Evolutionary conservation across 2,113 vertebrate species (phyloP).

Genomic region (Hystrix brachyura): DNA sequence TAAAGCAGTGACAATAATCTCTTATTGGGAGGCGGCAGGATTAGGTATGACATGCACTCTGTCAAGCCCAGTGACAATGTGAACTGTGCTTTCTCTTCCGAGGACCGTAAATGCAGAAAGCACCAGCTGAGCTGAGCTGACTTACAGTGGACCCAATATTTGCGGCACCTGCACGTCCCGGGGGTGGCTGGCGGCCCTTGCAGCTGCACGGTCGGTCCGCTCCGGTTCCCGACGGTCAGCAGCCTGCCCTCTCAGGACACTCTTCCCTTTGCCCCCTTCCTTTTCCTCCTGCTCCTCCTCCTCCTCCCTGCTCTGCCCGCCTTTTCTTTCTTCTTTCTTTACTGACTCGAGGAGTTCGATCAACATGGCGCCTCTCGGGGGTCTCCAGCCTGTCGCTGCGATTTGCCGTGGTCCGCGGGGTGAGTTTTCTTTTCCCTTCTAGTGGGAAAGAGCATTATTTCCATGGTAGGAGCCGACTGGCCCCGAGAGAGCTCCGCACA

Average conservation of each 20-base stretch:
- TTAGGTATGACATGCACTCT: not conserved
- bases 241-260: not conserved
- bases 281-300: not conserved
- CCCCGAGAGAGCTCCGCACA: constrained; percentile 37
- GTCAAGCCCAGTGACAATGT: not conserved
- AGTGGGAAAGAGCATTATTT: constrained; percentile 72
- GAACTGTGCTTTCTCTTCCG: not conserved
- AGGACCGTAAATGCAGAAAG: not conserved
- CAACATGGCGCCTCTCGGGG: constrained; percentile 14
- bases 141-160: no score
- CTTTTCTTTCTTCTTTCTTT: not conserved
- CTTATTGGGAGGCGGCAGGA: not conserved
- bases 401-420: constrained; percentile 70
- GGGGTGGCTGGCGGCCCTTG: rapidly evolving
- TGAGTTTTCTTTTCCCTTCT: constrained; percentile 60
- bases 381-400: constrained; percentile 42
- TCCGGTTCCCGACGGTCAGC: no score
- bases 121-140: not conserved
- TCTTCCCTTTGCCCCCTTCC: not conserved
- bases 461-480: constrained; percentile 57
- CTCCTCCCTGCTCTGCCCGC: not conserved
- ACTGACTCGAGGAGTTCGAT: constrained; percentile 38
- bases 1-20: not conserved
- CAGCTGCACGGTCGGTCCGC: not conserved
- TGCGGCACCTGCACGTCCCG: not conserved